Base-by-base conservation (phyloP, 2,113 vertebrate genomes). In the Odontesthes bonariensis region DNA sequence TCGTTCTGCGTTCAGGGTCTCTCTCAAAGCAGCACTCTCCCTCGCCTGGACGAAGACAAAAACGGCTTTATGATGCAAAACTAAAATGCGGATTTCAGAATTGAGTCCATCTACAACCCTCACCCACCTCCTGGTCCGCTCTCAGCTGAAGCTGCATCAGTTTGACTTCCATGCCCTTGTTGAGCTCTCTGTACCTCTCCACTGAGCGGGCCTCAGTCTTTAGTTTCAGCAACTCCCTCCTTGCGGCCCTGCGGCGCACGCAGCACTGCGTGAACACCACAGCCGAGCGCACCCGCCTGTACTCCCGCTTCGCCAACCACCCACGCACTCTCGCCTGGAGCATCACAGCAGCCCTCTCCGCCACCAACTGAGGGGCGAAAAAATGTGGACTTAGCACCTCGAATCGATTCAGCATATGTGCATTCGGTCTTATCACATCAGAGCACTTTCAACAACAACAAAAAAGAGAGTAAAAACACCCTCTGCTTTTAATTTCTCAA, bases 161-260 rank as follows among this genome's bases (percentile, higher is more conserved):
- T 85, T 95, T 94, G 63, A 94, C 91, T 78, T 96, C 95, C 94
- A 92, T 92, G 76, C 93, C 94, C 72, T 86, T 93, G 90, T 94
- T 94, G 82, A 96, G 94, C 84, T 94, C 86, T 16, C 86, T 77
- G 91, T 85, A 94, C 54, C 35, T 91, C 91, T 94, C 90, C 1
- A 93, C 79, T 0, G 92, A 94, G 11, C 92, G 89, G 0, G 93
- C 95, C 89, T 95, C 91, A 0, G 82, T 79, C 42, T 93, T 92
- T 23, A 95, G 88, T 12, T 52, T 77, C 58, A 69, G 57, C 86
- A 96, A 89, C 83, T 94, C 89, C 61, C 73, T 82, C 33, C 84
- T 63, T 0, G 94, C 95, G 0, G 58, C 83, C 2, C 55, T 72
- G n/a, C 94, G 92, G 5, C 95, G 92, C 27, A 73, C 88, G 53